Base-by-base conservation (phyloP, 2,797 vertebrate genomes). In the Urocyon cinereoargenteus region DNA sequence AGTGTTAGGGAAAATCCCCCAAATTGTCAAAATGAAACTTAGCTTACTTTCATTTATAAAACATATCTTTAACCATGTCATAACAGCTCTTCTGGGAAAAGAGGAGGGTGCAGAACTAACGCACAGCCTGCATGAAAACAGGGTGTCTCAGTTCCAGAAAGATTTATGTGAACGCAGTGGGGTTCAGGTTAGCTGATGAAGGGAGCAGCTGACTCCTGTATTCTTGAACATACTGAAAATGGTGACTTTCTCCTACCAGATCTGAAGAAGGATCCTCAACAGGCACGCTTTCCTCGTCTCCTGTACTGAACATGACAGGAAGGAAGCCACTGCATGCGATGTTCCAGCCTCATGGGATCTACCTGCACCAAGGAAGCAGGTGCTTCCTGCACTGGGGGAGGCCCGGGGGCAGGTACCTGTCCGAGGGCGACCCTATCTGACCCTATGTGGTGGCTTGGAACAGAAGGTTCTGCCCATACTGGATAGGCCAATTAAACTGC, bases 281-380 rank as follows among this genome's bases (percentile, higher is more conserved):
- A 73, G 12, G 28, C 7, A 12, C 0, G 11, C 53, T 40, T 10
- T 1, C 8, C 73, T 28, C 3, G 26, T 22, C 5, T 78, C 72
- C n/a, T 7, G n/a, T 2, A 5, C 55, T 2, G 34, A 21, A 4
- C 24, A 2, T 0, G 40, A n/a, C 21, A 1, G 10, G 55, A 6
- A 21, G 24, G 53, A 22, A 62, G 11, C n/a, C 3, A 0, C 31
- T 6, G 5, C 49, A 10, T 13, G 26, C 16, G 3, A 4, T 0
- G 31, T 0, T 59, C 62, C 55, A 0, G 3, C 15, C 82, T 40
- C 12, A 6, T 0, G 5, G 40, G 11, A 11, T 19, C 12, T 1
- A 34, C 57, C 28, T 28, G 24, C 14, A 14, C 66, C 18, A 28
- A 72, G 68, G 18, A 68, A 49, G 57, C 49, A 31, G 79, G 49